Conservation (phyloP, 2,113 vertebrate species). For the Scytalopus superciliaris region DNA sequence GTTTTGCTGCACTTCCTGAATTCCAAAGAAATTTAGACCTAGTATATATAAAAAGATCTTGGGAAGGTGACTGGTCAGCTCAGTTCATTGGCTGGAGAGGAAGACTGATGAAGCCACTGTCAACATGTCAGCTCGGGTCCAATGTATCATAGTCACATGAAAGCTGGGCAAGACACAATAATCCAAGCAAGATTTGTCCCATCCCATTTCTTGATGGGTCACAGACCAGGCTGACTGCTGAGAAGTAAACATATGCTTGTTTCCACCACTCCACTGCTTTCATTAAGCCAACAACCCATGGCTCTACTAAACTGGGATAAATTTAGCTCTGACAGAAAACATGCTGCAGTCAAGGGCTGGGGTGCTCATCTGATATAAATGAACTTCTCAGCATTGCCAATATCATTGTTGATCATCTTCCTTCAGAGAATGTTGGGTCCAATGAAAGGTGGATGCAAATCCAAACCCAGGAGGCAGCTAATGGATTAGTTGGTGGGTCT, state of each 20-base stretch:
- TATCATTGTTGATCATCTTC: neutral
- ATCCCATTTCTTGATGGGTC: neutral
- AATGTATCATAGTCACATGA: neutral
- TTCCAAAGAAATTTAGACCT: constrained; percentile 43
- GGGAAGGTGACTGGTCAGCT: constrained; percentile 19
- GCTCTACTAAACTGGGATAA: neutral
- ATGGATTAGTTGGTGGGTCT: neutral
- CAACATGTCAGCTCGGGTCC: neutral
- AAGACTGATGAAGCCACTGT: neutral
- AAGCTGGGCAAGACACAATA: neutral
- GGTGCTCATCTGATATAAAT: neutral
- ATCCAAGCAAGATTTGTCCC: neutral
- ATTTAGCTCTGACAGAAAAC: neutral
- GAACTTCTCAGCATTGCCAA: neutral
- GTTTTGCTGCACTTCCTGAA: constrained; percentile 45
- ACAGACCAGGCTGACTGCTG: neutral
- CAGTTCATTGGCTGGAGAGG: neutral
- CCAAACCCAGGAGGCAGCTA: neutral
- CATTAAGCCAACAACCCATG: neutral
- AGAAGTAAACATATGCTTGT: neutral
- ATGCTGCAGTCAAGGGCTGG: neutral
- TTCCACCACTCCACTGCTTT: neutral
- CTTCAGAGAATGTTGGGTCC: neutral
- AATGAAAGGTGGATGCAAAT: neutral
- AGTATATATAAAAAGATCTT: constrained; percentile 10